These are phyloP conservation scores for Sceloporus undulatus DNA, from an alignment of 2,113 vertebrate species.

Conservation along the genomic window DNA sequence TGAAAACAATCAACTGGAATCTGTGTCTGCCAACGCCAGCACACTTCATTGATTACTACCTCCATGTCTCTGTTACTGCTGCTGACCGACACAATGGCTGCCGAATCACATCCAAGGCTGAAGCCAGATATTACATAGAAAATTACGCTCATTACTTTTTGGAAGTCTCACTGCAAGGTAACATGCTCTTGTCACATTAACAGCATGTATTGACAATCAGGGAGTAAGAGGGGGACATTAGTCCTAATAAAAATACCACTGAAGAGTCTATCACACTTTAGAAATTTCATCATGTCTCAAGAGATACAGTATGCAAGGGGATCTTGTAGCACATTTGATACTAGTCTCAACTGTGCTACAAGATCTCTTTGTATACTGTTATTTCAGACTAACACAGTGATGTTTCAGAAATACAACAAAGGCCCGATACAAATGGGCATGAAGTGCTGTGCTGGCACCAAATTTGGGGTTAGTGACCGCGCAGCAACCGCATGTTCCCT, in stretches of 20 bases:
- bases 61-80: slow-evolving; percentile 84
- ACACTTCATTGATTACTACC: slow-evolving; percentile 98
- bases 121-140: slow-evolving; percentile 89
- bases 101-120: slow-evolving; percentile 84
- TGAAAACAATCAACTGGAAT: slow-evolving; percentile 92
- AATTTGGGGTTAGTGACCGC: too few species aligned
- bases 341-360: too few species aligned
- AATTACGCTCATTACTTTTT: slow-evolving; percentile 93
- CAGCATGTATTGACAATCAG: neutral
- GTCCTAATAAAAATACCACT: neutral
- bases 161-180: slow-evolving; percentile 92
- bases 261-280: neutral
- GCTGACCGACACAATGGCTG: slow-evolving; percentile 89
- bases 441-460: too few species aligned
- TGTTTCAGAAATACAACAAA: too few species aligned
- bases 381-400: too few species aligned
- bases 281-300: neutral
- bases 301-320: neutral
- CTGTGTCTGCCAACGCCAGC: slow-evolving; percentile 92
- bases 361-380: too few species aligned
- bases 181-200: neutral
- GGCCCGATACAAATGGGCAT: too few species aligned
- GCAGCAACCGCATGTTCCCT: too few species aligned
- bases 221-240: neutral
- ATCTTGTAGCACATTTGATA: too few species aligned